Base-by-base conservation (phyloP, 2,797 vertebrate genomes). In the Varecia variegata region DNA sequence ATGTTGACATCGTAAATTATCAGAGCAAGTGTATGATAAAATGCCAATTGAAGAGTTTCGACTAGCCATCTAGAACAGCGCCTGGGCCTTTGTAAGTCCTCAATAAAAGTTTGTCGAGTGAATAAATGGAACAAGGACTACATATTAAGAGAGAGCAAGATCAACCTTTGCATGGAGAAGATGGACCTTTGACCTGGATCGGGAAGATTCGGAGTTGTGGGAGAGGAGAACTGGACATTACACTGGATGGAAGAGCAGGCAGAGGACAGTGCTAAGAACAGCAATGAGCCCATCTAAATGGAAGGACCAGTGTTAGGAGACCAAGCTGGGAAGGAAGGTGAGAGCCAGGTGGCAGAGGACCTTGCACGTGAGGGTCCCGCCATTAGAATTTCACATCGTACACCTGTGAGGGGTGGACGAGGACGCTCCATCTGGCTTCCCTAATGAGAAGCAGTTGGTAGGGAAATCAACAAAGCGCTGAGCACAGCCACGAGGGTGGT, bases 401-500 rank as follows among this genome's bases (percentile, higher is more conserved):
- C 15, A 3, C 12, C 4, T 13, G 38, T 5, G 10, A 8, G 40
- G 5, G 17, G 7, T 9, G 47, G 20, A 15, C 11, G 3, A 9
- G 52, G 56, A 54, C 0, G 32, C n/a, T 6, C 1, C 7, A 8
- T 1, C 21, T 6, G 23, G 50, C 32, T 0, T 35, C 4, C 2
- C 2, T 10, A 5, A 2, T 8, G 80, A 52, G 20, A 21, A 21
- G 1, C 52, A 1, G 0, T 2, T 27, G 20, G 5, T 5, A 35
- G 13, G 27, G 12, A 54, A 4, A 38, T 30, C 47, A 81, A 38
- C 38, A 14, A 38, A 30, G 56, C 0, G 9, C 23, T 0, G 11
- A 12, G 30, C 35, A 1, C 0, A 20, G 20, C 43, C n/a, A 27
- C 2, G 4, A 32, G 35, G 38, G 14, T 1, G 1, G 18, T 20